Evolutionary conservation across 2,113 vertebrate genomes (phyloP).

Genomic region (Phylloscopus trochiloides): DNA sequence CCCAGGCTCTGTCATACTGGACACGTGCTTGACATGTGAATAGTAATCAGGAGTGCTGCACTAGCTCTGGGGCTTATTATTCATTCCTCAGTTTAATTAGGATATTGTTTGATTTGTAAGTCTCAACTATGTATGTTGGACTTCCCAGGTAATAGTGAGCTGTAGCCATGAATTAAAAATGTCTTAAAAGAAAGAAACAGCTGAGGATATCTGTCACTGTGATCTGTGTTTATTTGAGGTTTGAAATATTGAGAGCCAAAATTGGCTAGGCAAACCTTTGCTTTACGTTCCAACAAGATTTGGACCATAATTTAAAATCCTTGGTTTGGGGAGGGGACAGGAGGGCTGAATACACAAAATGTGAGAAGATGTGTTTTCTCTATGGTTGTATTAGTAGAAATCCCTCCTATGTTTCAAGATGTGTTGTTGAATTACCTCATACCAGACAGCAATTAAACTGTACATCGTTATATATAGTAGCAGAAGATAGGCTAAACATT

Average conservation of each 20-base stretch:
- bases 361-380: not conserved
- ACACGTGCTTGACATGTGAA: slow-evolving; percentile 32
- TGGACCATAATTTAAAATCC: not conserved
- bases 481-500: not conserved
- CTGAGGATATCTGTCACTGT: not conserved
- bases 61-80: not conserved
- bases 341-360: not conserved
- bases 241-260: not conserved
- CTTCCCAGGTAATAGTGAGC: not conserved
- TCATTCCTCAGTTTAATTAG: not conserved
- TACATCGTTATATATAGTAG: not conserved
- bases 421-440: not conserved
- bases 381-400: not conserved
- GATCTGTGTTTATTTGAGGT: not conserved
- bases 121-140: not conserved
- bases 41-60: slow-evolving; percentile 12
- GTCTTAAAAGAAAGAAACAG: not conserved
- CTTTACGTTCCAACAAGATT: not conserved
- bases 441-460: not conserved
- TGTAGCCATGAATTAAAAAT: not conserved
- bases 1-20: slow-evolving; percentile 20
- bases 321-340: not conserved
- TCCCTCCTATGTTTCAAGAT: not conserved
- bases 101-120: not conserved
- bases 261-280: not conserved